phyloP scores from a whole-genome alignment of 2,797 vertebrate genomes.

The Ctenopoma kingsleyae region DNA sequence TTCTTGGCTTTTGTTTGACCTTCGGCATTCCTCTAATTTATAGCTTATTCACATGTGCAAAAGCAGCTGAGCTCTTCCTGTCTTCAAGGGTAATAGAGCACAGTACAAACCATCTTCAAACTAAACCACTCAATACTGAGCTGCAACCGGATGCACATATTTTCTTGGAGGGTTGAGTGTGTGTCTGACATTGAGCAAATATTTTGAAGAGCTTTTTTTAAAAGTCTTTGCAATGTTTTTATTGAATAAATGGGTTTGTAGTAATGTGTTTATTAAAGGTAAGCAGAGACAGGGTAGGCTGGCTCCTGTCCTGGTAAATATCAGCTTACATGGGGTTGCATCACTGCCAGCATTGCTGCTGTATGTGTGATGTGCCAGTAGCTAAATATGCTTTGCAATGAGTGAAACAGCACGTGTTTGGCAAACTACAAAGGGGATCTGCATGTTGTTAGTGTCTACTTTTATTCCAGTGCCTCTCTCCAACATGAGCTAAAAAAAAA shows the following conservation, averaged over 20 bases:
- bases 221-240: constrained; percentile 38
- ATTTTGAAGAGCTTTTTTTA: constrained; percentile 23
- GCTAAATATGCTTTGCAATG: constrained; percentile 59
- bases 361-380: constrained; percentile 47
- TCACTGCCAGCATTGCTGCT: constrained; percentile 55
- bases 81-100: constrained; percentile 35
- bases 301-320: constrained; percentile 54
- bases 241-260: constrained; percentile 55
- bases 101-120: constrained; percentile 14
- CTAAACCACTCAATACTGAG: constrained; percentile 5
- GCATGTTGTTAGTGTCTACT: constrained; percentile 58
- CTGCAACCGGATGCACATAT: constrained; percentile 7
- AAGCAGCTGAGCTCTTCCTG: neutral
- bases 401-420: constrained; percentile 59
- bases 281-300: constrained; percentile 20
- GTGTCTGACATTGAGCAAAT: constrained; percentile 10
- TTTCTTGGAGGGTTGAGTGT: neutral
- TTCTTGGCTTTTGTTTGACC: constrained; percentile 68
- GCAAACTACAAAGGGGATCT: constrained; percentile 48
- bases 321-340: constrained; percentile 63
- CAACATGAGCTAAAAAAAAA: constrained; percentile 16
- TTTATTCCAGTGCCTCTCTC: constrained; percentile 51
- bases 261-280: constrained; percentile 38
- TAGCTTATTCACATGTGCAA: constrained; percentile 44
- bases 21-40: constrained; percentile 66